Evolutionary conservation across 2,797 vertebrate genomes (phyloP).

Genomic region (Tokudaia tokunoshimensis): DNA sequence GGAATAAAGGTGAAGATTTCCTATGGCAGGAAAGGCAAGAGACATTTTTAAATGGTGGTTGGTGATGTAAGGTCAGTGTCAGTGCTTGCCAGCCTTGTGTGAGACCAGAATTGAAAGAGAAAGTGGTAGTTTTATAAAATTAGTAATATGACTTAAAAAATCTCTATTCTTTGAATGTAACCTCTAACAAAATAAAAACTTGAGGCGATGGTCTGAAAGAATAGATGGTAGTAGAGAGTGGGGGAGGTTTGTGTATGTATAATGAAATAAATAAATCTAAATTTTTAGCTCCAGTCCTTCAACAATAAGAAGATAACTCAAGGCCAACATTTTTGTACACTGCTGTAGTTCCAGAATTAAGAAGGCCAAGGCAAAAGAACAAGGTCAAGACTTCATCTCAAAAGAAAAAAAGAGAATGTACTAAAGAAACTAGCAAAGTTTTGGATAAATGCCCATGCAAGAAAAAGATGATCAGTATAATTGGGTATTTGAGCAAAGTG

Average conservation of each 20-base stretch:
- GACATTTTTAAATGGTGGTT: background rate
- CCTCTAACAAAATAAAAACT: background rate
- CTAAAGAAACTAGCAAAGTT: background rate
- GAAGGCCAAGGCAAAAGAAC: background rate
- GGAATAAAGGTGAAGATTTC: background rate
- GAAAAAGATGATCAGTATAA: background rate
- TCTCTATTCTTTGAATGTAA: background rate
- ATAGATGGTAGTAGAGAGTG: background rate
- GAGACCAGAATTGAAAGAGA: background rate
- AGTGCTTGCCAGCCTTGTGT: background rate
- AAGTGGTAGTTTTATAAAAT: background rate
- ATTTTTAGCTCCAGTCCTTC: background rate
- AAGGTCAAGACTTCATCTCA: background rate
- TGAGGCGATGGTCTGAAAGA: background rate
- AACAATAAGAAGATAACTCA: background rate
- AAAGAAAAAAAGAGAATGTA: background rate
- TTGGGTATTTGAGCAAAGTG: background rate
- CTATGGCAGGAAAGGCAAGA: slow-evolving; percentile 37
- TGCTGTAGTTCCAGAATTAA: background rate
- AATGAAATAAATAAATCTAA: background rate
- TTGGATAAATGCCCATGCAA: background rate
- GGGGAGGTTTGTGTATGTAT: too few species aligned
- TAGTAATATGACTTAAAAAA: background rate
- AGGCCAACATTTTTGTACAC: background rate
- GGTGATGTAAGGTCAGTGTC: background rate